These are phyloP conservation scores for Chymomyza costata DNA, from an alignment of 1,140 invertebrate species.

Conservation along the genomic window DNA sequence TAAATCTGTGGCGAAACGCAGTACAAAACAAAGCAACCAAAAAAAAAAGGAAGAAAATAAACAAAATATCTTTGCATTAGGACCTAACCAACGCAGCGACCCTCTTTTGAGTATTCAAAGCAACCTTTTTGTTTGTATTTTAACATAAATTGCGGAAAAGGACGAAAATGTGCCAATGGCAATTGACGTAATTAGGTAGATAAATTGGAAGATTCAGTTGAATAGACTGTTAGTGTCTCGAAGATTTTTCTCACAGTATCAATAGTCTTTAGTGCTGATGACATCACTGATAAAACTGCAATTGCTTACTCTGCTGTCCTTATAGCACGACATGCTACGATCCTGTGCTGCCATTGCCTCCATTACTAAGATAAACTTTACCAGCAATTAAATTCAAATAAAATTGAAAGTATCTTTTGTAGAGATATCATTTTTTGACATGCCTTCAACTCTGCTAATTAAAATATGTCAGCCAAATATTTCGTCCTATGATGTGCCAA, in stretches of 20 bases:
- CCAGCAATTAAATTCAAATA: neutral
- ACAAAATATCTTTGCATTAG: neutral
- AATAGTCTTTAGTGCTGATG: too few species aligned
- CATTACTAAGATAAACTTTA: neutral
- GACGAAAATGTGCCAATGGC: slow-evolving; percentile 13
- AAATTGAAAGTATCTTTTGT: slow-evolving; percentile 1
- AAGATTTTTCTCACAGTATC: neutral
- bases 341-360: neutral
- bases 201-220: neutral
- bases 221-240: too few species aligned
- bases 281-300: too few species aligned
- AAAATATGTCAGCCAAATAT: slow-evolving; percentile 33
- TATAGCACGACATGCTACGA: too few species aligned
- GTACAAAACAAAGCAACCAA: neutral
- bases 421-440: too few species aligned
- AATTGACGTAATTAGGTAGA: slow-evolving; percentile 6
- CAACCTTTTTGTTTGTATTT: slow-evolving; percentile 30
- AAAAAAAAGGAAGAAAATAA: slow-evolving; percentile 1
- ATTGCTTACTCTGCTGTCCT: too few species aligned
- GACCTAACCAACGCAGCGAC: slow-evolving; percentile 3
- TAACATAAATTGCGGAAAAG: slow-evolving; percentile 26
- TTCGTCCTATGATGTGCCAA: too few species aligned
- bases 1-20: slow-evolving; percentile 38
- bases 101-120: slow-evolving; percentile 20
- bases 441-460: slow-evolving; percentile 11